Percentiles rank a stretch among this genome's conserved stretches.
Evolutionary conservation across 2,113 vertebrate genomes (phyloP).

Genomic region (Anoura caudifer): DNA sequence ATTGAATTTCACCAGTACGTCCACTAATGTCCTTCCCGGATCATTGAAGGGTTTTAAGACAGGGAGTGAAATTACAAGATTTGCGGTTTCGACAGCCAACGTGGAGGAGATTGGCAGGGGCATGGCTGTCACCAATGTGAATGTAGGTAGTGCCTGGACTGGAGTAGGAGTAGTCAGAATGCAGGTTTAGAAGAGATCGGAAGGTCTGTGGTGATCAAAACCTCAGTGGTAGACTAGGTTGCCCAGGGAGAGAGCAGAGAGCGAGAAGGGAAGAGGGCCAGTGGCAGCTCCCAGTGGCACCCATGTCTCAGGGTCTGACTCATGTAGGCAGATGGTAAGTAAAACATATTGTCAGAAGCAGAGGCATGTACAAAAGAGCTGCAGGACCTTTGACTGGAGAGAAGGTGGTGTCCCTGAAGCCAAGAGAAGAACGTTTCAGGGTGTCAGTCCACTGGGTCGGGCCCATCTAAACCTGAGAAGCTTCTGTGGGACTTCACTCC

Average conservation of each 20-base stretch:
- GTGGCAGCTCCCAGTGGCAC: not conserved
- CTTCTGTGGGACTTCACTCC: not conserved
- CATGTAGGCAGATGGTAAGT: too few relatives aligned
- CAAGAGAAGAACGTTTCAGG: not conserved
- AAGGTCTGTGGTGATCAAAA: not conserved
- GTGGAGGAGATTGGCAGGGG: not conserved
- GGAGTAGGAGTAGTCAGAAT: not conserved
- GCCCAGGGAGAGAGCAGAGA: not conserved
- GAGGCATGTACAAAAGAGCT: not conserved
- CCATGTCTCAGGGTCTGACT: not conserved
- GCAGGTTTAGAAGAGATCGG: not conserved
- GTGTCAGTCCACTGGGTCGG: not conserved
- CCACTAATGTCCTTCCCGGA: not conserved
- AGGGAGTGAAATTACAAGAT: not conserved
- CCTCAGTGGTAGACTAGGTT: not conserved
- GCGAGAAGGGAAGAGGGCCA: not conserved
- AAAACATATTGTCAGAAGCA: not conserved
- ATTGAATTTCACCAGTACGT: not conserved
- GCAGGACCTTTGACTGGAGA: not conserved
- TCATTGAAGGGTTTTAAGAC: slow-evolving; percentile 2
- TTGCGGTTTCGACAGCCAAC: not conserved
- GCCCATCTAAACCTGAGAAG: not conserved
- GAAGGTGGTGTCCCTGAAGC: not conserved
- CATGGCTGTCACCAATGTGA: not conserved
- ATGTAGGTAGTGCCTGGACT: not conserved